Evolutionary conservation across 1,140 invertebrate species (phyloP).

Genomic region (Penaeus vannamei): DNA sequence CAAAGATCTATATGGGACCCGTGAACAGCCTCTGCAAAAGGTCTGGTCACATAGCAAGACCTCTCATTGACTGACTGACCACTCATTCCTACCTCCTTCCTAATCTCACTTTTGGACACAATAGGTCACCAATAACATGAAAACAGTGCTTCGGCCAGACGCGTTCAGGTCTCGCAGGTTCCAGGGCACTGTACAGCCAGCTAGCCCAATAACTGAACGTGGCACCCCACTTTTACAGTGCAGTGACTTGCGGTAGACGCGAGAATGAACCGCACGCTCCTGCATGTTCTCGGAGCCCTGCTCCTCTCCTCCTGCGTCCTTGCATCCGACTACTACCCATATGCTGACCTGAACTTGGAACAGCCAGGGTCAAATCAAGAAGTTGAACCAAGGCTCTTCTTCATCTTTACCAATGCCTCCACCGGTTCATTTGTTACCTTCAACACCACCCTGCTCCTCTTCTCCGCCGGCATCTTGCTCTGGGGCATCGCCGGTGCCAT

Average conservation of each 20-base stretch:
- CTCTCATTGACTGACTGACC: constrained; percentile 46
- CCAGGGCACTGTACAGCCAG: constrained; percentile 41
- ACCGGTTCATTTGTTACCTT: constrained; percentile 68
- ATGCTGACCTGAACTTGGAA: constrained; percentile 60
- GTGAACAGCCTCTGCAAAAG: constrained; percentile 12
- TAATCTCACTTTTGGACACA: constrained; percentile 63
- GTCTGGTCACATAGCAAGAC: constrained; percentile 27
- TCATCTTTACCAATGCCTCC: constrained; percentile 65
- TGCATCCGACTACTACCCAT: constrained; percentile 60
- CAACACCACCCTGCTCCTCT: constrained; percentile 68
- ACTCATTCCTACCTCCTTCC: constrained; percentile 42
- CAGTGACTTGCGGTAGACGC: constrained; percentile 64
- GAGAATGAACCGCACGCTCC: constrained; percentile 68
- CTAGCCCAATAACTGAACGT: constrained; percentile 42
- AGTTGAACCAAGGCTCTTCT: constrained; percentile 66
- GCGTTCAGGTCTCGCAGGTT: constrained; percentile 30
- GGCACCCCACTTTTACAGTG: constrained; percentile 63
- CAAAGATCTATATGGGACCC: constrained; percentile 55
- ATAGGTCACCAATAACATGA: constrained; percentile 61
- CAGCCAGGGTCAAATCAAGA: constrained; percentile 48
- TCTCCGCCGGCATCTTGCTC: constrained; percentile 67
- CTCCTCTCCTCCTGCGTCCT: constrained; percentile 67
- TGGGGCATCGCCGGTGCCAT: constrained; percentile 68
- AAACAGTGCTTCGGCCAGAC: constrained; percentile 18
- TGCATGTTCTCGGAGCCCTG: constrained; percentile 67